A percentile compares a stretch with the other conserved stretches of the same genome.
These are phyloP conservation scores for Gracilinanus agilis DNA, from an alignment of 2,113 vertebrate genomes.

Conservation along the genomic window DNA sequence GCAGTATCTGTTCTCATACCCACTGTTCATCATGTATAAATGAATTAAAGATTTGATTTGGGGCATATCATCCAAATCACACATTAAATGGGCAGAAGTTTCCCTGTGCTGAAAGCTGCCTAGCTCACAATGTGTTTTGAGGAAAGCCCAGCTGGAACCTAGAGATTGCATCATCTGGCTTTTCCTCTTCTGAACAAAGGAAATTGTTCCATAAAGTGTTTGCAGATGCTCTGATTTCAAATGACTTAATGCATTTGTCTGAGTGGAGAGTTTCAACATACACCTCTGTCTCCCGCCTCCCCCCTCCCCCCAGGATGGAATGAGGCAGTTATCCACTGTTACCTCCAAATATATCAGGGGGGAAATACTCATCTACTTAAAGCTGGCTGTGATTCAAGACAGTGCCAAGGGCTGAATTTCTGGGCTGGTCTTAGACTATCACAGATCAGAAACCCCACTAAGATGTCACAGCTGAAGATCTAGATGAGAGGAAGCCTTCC, in stretches of 20 bases:
- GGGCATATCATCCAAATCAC: slow-evolving; percentile 55
- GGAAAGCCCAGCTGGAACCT: slow-evolving; percentile 62
- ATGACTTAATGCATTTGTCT: slow-evolving; percentile 65
- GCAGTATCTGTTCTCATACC: slow-evolving; percentile 18
- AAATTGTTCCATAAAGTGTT: slow-evolving; percentile 74
- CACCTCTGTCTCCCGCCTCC: slow-evolving; percentile 61
- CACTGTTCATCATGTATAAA: slow-evolving; percentile 40
- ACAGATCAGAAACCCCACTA: slow-evolving; percentile 14
- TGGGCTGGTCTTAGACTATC: slow-evolving; percentile 57
- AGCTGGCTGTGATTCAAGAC: slow-evolving; percentile 56
- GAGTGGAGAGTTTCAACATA: slow-evolving; percentile 51
- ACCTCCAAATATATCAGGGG: slow-evolving; percentile 24
- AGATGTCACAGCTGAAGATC: slow-evolving; percentile 40
- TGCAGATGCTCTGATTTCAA: slow-evolving; percentile 74
- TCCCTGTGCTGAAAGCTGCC: slow-evolving; percentile 56
- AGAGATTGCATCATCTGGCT: slow-evolving; percentile 64
- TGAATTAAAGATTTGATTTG: slow-evolving; percentile 45
- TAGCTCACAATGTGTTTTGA: slow-evolving; percentile 57
- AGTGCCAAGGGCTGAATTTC: slow-evolving; percentile 55
- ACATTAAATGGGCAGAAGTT: slow-evolving; percentile 58
- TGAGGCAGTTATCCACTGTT: slow-evolving; percentile 31
- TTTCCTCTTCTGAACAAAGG: slow-evolving; percentile 76
- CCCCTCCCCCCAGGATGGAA: slow-evolving; percentile 26
- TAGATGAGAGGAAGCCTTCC: slow-evolving; percentile 8
- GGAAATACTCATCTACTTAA: slow-evolving; percentile 63